Percentiles rank a stretch among this genome's conserved stretches.
These are phyloP conservation scores for Bombus waltoni DNA, from an alignment of 1,140 invertebrate genomes.

Conservation along the genomic window DNA sequence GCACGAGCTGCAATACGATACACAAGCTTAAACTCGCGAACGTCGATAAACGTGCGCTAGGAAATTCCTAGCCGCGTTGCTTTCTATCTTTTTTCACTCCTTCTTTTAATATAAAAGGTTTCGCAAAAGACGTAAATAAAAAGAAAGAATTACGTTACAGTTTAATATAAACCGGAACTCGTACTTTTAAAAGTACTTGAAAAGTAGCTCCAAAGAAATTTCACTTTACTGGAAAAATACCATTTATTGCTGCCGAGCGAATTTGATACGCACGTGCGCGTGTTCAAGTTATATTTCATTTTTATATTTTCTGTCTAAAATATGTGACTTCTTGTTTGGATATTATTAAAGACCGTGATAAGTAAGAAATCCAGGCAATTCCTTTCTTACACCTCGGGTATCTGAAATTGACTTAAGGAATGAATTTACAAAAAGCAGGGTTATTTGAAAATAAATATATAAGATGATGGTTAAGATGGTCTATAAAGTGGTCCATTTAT, in stretches of 20 bases:
- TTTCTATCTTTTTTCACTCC: not conserved
- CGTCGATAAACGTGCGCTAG: no score
- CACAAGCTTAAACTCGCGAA: no score
- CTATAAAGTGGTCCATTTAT: conserved; percentile 32
- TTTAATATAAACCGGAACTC: not conserved
- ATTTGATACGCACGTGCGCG: not conserved
- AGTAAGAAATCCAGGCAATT: no score
- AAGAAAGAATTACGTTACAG: not conserved
- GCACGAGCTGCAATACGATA: no score
- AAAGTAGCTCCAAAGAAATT: not conserved
- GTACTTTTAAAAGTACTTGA: no score
- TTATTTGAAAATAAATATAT: not conserved
- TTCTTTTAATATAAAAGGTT: not conserved
- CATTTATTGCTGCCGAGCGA: not conserved
- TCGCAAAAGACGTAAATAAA: no score
- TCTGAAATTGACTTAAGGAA: not conserved
- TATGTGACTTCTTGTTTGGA: no score
- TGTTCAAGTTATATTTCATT: not conserved
- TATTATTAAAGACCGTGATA: no score
- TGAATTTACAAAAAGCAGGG: not conserved
- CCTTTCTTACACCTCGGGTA: no score
- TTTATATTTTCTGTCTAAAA: no score
- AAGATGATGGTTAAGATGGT: not conserved
- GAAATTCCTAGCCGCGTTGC: not conserved
- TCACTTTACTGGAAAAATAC: no score